Base-by-base conservation (phyloP, 1,140 invertebrate species). In the Drosophila athabasca region DNA sequence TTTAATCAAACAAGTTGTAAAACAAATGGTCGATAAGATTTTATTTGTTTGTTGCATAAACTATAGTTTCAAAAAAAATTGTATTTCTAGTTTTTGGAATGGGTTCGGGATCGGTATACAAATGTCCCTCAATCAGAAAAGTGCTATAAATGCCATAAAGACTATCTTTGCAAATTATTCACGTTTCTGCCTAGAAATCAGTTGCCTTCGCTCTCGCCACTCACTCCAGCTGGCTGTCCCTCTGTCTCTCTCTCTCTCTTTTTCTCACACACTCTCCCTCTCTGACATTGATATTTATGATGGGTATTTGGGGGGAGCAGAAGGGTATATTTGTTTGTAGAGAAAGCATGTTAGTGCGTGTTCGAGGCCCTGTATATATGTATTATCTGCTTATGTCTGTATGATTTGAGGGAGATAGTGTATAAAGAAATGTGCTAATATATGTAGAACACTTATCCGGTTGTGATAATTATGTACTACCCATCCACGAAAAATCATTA, bases 1-100 rank as follows among this genome's bases (percentile, higher is more conserved):
- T 73, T 65, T 74, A 74, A 74, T 74, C 71, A 75, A 75, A 75
- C 71, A 75, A 75, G 71, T 75, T 74, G 71, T 75, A 58, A 53
- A 68, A 66, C 66, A 52, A 53, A 58, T 53, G 26, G 43, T 13
- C 61, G 61, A 75, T 75, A 75, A 75, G 48, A 13, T 59, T 6
- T 24, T 29, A 22, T 9, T 29, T 17, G 41, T 19, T 52, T 24
- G 52, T 74, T 75, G 70, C 70, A 39, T 70, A 69, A 70, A 74
- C 39, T 13, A 39, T n/a, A n/a, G n/a, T n/a, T n/a, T n/a, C n/a
- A n/a, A n/a, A n/a, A n/a, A n/a, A n/a, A 9, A 35, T 35, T 11
- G 9, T 3, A 46, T 55, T 50, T 45, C 31, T 65, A 39, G 35
- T 65, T 64, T 51, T 51, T 19, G 4, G 17, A 19, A 19, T 19